Percentiles rank a stretch among this genome's conserved stretches.
Conservation (phyloP, 2,888 invertebrate species). For the Euclidia mi region DNA sequence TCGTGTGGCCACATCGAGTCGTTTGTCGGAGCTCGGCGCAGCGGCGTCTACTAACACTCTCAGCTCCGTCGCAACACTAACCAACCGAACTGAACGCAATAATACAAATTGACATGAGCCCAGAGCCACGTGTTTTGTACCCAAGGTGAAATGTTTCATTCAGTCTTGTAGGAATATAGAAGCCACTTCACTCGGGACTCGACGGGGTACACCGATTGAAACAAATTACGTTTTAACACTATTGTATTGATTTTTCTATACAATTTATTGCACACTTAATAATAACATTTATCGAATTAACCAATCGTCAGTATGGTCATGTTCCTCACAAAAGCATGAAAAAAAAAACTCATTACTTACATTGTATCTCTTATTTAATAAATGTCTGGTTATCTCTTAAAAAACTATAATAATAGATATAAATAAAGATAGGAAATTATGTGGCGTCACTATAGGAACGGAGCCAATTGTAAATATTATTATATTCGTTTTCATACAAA, state of each 20-base stretch:
- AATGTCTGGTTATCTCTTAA: conserved; percentile 70
- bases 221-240: conserved; percentile 76
- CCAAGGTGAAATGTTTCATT: conserved; percentile 82
- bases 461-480: conserved; percentile 80
- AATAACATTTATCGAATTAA: conserved; percentile 72
- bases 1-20: conserved; percentile 54
- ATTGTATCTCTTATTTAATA: conserved; percentile 69
- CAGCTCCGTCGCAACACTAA: conserved; percentile 58
- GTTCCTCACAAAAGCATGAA: conserved; percentile 70
- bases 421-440: conserved; percentile 83
- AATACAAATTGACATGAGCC: conserved; percentile 83
- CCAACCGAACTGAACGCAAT: conserved; percentile 60
- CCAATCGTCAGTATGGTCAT: conserved; percentile 62
- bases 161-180: conserved; percentile 84
- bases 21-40: conserved; percentile 11
- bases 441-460: conserved; percentile 85
- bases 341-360: conserved; percentile 62
- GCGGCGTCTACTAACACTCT: conserved; percentile 57
- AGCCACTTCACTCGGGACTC: conserved; percentile 78
- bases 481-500: conserved; percentile 77
- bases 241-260: conserved; percentile 81
- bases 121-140: conserved; percentile 73
- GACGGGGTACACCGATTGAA: conserved; percentile 76
- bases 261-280: conserved; percentile 87
- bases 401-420: conserved; percentile 82